Conservation (phyloP, 2,888 invertebrate genomes). For the Aphelenchoides bicaudatus region DNA sequence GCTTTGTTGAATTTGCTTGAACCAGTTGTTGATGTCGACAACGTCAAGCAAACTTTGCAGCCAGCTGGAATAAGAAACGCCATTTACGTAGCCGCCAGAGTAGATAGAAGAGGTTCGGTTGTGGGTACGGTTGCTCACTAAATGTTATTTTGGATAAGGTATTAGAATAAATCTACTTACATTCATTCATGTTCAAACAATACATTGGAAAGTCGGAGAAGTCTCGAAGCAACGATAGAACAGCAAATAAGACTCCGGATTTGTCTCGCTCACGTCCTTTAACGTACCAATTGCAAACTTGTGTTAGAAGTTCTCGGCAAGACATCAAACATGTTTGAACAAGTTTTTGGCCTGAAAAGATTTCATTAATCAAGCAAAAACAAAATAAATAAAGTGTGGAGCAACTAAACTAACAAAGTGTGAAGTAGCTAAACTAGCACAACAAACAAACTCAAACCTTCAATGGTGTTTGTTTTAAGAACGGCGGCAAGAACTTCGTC, state of each 20-base stretch:
- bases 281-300: slow-evolving; percentile 40
- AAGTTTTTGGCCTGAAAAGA: slow-evolving; percentile 50
- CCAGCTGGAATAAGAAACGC: slow-evolving; percentile 30
- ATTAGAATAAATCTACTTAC: background rate
- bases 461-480: background rate
- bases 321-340: slow-evolving; percentile 47
- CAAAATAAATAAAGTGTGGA: too few species aligned
- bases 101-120: background rate
- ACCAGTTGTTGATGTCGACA: slow-evolving; percentile 39
- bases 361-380: too few species aligned
- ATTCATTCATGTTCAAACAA: slow-evolving; percentile 30
- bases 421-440: too few species aligned
- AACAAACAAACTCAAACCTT: too few species aligned
- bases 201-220: slow-evolving; percentile 57
- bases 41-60: slow-evolving; percentile 33
- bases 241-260: slow-evolving; percentile 33
- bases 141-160: too few species aligned
- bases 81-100: background rate
- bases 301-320: slow-evolving; percentile 38
- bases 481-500: background rate
- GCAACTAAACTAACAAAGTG: too few species aligned
- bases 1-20: slow-evolving; percentile 3
- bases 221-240: slow-evolving; percentile 35
- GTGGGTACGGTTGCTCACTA: slow-evolving; percentile 18
- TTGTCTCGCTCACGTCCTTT: slow-evolving; percentile 31